These are phyloP conservation scores for Ploceus nigricollis DNA, from an alignment of 2,113 vertebrate species.

Conservation along the genomic window DNA sequence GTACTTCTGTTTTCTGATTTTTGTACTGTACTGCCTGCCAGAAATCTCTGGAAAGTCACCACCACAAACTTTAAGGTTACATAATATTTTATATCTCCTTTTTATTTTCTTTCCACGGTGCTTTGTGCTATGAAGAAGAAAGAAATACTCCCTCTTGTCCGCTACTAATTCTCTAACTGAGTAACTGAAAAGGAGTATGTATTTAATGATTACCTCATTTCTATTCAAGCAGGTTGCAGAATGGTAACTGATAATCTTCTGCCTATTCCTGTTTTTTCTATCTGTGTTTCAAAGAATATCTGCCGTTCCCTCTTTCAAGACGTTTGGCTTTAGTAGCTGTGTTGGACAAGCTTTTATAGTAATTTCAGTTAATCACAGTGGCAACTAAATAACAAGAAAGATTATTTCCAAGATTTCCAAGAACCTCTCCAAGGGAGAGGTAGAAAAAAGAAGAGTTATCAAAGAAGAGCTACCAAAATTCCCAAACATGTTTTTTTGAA, in stretches of 20 bases:
- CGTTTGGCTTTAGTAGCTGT: not conserved
- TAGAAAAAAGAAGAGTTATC: not conserved
- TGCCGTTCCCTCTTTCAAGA: not conserved
- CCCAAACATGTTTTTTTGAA: not conserved
- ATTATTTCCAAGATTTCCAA: not conserved
- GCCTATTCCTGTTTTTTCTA: not conserved
- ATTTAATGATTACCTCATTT: not conserved
- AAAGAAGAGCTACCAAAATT: not conserved
- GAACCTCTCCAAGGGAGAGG: not conserved
- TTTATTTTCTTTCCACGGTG: not conserved
- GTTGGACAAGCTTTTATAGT: not conserved
- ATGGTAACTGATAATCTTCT: not conserved
- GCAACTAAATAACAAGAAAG: not conserved
- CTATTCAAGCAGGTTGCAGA: not conserved
- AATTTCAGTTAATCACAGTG: not conserved
- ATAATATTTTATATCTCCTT: not conserved
- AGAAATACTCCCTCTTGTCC: not conserved
- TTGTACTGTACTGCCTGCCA: not conserved
- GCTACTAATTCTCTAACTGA: not conserved
- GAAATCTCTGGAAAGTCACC: not conserved
- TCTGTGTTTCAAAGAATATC: not conserved
- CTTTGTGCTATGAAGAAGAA: not conserved
- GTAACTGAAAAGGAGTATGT: not conserved
- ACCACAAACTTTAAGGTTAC: not conserved
- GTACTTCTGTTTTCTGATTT: not conserved